phyloP scores from a whole-genome alignment of 2,888 invertebrate species.

The Leptinotarsa juncta region DNA sequence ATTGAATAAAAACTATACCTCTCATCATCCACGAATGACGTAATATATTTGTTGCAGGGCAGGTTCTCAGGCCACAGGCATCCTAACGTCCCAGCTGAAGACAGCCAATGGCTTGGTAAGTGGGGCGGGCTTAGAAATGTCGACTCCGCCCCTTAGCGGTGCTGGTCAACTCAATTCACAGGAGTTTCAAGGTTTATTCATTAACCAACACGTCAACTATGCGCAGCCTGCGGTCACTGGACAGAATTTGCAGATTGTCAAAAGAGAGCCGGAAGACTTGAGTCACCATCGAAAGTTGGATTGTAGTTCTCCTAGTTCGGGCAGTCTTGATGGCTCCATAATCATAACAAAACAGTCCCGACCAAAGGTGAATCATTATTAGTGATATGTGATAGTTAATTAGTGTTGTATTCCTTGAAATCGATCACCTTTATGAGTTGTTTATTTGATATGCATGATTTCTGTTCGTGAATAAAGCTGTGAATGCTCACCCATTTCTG shows the following conservation, averaged over 20 bases:
- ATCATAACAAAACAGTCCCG: slow-evolving; percentile 68
- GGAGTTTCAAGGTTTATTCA: slow-evolving; percentile 69
- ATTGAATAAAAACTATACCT: slow-evolving; percentile 20
- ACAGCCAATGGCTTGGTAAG: slow-evolving; percentile 78
- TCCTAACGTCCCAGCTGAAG: slow-evolving; percentile 77
- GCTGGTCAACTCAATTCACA: slow-evolving; percentile 73
- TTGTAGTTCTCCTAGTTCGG: slow-evolving; percentile 71
- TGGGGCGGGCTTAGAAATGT: slow-evolving; percentile 73
- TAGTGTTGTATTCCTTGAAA: slow-evolving; percentile 26
- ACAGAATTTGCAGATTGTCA: slow-evolving; percentile 77
- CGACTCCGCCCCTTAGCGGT: slow-evolving; percentile 65
- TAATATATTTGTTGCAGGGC: slow-evolving; percentile 65
- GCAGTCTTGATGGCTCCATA: slow-evolving; percentile 68
- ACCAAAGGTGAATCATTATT: slow-evolving; percentile 69
- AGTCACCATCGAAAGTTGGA: slow-evolving; percentile 76
- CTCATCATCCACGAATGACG: slow-evolving; percentile 51
- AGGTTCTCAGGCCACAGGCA: slow-evolving; percentile 65
- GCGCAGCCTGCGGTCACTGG: slow-evolving; percentile 63
- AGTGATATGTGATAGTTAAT: slow-evolving; percentile 41
- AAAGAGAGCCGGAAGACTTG: slow-evolving; percentile 85
- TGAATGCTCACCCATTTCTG: slow-evolving; percentile 33
- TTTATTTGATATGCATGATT: slow-evolving; percentile 26
- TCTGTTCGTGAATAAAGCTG: slow-evolving; percentile 12
- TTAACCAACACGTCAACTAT: slow-evolving; percentile 74
- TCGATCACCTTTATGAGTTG: slow-evolving; percentile 9